A percentile compares a stretch with the other conserved stretches of the same genome.
Evolutionary conservation across 2,797 vertebrate species (phyloP).

Genomic region (Leuciscus waleckii): DNA sequence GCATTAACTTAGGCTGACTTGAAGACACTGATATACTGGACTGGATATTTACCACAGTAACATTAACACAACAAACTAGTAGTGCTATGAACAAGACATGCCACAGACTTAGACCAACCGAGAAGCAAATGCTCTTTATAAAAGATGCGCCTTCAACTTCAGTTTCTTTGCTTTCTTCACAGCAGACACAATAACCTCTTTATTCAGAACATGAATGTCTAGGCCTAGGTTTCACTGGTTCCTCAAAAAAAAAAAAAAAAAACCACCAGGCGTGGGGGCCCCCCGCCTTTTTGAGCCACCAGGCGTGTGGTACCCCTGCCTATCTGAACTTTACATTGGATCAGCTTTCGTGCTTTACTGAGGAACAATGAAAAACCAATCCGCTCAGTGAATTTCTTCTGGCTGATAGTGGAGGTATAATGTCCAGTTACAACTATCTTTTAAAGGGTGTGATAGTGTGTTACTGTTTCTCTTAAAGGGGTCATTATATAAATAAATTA

Average conservation of each 20-base stretch:
- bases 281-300: constrained; percentile 9
- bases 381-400: constrained; percentile 25
- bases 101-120: neutral
- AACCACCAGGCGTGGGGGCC: constrained; percentile 16
- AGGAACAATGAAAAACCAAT: constrained; percentile 50
- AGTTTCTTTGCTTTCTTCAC: constrained; percentile 6
- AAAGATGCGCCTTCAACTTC: neutral
- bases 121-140: constrained; percentile 6
- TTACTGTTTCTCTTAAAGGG: neutral
- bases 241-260: constrained; percentile 48
- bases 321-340: constrained; percentile 55
- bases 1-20: neutral
- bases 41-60: neutral
- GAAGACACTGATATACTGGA: neutral
- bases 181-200: constrained; percentile 19
- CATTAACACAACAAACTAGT: neutral
- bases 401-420: constrained; percentile 39
- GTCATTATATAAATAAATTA: neutral
- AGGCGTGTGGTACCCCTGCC: constrained; percentile 26
- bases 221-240: constrained; percentile 16
- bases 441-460: neutral
- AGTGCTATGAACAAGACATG: neutral
- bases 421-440: constrained; percentile 16
- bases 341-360: constrained; percentile 51
- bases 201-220: constrained; percentile 25